These are phyloP conservation scores for Microcebus ravelobensis DNA, from an alignment of 2,113 vertebrate species.

Conservation along the genomic window DNA sequence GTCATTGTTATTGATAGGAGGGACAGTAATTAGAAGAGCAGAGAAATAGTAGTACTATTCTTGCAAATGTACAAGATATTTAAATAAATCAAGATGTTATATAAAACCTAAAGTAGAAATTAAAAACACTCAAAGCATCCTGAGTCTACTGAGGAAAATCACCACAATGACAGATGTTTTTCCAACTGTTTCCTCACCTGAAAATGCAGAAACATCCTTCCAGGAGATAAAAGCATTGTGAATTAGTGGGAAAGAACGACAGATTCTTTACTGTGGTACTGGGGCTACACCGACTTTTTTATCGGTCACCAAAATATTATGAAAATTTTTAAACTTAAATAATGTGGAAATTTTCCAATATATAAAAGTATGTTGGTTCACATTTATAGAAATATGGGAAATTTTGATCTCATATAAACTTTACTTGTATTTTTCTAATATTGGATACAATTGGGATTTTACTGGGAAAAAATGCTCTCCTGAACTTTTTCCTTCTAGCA, in stretches of 20 bases:
- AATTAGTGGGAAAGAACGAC: fast-evolving
- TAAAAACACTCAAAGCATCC: constrained; percentile 5
- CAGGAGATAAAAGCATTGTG: constrained; percentile 9
- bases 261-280: background rate
- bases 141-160: background rate
- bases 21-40: background rate
- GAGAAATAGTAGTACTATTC: background rate
- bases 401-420: background rate
- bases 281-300: background rate
- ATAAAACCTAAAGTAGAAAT: constrained; percentile 41
- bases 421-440: background rate
- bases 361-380: background rate
- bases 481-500: background rate
- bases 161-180: constrained; percentile 42
- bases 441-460: background rate
- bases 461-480: background rate
- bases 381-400: background rate
- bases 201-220: constrained; percentile 45
- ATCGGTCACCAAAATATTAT: background rate
- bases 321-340: background rate
- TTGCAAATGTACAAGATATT: background rate
- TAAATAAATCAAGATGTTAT: constrained; percentile 4
- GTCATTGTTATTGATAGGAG: background rate
- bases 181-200: constrained; percentile 40
- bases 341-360: background rate